phyloP scores from a whole-genome alignment of 2,113 vertebrate species.

The Chinchilla lanigera region DNA sequence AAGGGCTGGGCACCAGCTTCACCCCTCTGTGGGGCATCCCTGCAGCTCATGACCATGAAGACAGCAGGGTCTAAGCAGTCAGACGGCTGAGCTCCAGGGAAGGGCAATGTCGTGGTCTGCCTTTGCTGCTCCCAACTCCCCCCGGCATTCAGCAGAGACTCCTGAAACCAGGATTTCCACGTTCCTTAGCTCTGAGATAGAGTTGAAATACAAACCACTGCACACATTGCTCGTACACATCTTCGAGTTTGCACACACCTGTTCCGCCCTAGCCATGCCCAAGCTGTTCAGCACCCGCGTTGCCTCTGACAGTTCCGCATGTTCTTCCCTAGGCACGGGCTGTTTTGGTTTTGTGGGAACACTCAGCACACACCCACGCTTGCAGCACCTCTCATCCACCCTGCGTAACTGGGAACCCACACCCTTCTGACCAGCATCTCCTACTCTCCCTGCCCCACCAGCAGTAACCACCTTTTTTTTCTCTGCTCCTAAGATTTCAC shows the following conservation, averaged over 20 bases:
- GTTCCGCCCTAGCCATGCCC: not conserved
- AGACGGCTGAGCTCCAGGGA: no score
- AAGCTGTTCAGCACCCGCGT: not conserved
- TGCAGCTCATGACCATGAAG: not conserved
- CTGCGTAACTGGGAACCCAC: no score
- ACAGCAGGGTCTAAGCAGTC: no score
- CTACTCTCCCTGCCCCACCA: no score
- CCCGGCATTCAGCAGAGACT: not conserved
- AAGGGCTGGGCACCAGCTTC: not conserved
- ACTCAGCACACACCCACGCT: no score
- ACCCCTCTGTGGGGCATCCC: no score
- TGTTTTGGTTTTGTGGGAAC: not conserved
- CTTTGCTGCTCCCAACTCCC: not conserved
- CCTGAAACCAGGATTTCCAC: not conserved
- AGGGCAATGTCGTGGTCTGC: no score
- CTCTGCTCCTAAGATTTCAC: not conserved
- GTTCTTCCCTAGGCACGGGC: not conserved
- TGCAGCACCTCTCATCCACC: not conserved
- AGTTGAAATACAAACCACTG: not conserved
- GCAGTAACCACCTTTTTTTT: accelerated
- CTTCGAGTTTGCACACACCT: not conserved
- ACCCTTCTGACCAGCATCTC: not conserved
- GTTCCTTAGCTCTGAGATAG: not conserved
- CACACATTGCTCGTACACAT: not conserved
- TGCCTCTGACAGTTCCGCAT: not conserved